Conservation (phyloP, 2,113 vertebrate genomes). For the Carassius gibelio region DNA sequence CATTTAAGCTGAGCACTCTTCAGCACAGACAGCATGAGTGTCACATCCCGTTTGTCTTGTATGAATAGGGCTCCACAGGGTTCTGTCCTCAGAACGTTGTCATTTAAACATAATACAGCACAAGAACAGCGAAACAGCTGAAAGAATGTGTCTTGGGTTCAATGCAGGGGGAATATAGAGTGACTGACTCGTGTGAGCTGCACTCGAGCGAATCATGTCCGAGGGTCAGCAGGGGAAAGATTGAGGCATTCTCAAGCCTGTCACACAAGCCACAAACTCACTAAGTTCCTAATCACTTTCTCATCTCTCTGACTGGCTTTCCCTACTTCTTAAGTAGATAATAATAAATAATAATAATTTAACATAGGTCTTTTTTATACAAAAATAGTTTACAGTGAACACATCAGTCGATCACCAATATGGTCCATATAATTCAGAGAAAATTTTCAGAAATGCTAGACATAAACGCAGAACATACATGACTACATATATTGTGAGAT, state of each 20-base stretch:
- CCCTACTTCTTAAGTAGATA: neutral
- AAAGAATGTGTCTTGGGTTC: conserved; percentile 17
- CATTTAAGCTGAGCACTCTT: conserved; percentile 10
- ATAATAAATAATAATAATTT: neutral
- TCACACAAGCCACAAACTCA: conserved; percentile 40
- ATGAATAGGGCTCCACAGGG: neutral
- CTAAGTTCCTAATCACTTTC: conserved; percentile 38
- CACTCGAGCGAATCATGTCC: conserved; percentile 16
- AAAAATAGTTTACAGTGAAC: neutral
- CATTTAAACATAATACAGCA: neutral
- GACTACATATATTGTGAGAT: neutral
- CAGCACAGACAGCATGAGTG: neutral
- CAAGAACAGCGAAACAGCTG: conserved; percentile 21
- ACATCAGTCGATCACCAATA: neutral
- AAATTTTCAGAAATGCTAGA: neutral
- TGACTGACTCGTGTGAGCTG: conserved; percentile 33
- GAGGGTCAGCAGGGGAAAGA: conserved; percentile 17
- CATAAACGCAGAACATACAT: neutral
- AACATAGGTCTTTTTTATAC: neutral
- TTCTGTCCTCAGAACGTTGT: neutral
- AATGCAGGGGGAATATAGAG: neutral
- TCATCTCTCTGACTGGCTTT: conserved; percentile 33
- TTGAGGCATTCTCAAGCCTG: conserved; percentile 54
- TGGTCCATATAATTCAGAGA: neutral
- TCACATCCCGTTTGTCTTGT: neutral